These are phyloP conservation scores for Brachypodius melanocephalos DNA, from an alignment of 2,113 vertebrate genomes.

Conservation along the genomic window DNA sequence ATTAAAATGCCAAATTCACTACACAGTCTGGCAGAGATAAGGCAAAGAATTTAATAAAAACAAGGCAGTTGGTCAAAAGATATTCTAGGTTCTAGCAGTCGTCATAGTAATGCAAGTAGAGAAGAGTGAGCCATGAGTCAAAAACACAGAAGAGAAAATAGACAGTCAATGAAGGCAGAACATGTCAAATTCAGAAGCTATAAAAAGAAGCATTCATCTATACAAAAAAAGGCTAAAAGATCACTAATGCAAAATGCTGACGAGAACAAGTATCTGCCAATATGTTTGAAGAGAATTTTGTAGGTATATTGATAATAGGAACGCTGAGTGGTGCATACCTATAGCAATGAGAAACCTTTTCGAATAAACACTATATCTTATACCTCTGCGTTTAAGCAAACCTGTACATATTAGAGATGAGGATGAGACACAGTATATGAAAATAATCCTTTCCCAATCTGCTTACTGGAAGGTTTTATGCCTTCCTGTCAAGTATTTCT, in stretches of 20 bases:
- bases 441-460: neutral
- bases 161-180: neutral
- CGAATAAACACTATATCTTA: neutral
- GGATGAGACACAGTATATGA: neutral
- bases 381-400: neutral
- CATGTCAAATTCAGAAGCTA: neutral
- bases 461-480: neutral
- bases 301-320: neutral
- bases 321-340: fast-evolving
- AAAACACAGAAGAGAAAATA: neutral
- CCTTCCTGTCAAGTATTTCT: neutral
- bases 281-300: neutral
- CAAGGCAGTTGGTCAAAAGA: neutral
- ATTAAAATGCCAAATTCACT: constrained; percentile 16
- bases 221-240: neutral
- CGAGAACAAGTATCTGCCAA: neutral
- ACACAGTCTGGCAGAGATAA: neutral
- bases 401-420: neutral
- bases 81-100: neutral
- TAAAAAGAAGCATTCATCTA: neutral
- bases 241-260: neutral
- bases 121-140: neutral
- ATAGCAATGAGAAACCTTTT: neutral
- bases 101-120: neutral
- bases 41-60: neutral